Conservation (phyloP, 35 echinoderm and acorn worm genomes). For the Strongylocentrotus purpuratus region DNA sequence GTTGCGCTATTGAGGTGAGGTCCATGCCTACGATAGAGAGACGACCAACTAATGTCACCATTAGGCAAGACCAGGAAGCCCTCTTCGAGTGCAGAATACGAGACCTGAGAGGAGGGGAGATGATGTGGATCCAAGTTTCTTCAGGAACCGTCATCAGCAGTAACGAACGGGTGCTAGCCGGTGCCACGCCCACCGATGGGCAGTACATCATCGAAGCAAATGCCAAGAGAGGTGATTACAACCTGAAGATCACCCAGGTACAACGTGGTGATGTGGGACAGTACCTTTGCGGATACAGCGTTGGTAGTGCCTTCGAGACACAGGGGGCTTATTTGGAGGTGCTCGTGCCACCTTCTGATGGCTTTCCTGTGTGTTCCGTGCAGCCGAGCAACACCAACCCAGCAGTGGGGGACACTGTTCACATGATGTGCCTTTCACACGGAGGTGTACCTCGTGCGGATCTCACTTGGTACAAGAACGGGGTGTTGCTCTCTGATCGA, state of each 20-base stretch:
- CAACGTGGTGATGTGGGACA: not conserved
- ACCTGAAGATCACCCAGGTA: slow-evolving; percentile 15
- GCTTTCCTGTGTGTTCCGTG: not conserved
- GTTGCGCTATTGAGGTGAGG: not conserved
- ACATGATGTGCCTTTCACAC: not conserved
- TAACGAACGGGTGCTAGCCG: not conserved
- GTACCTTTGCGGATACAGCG: not conserved
- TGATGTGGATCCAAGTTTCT: not conserved
- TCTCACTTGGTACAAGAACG: slow-evolving; percentile 14
- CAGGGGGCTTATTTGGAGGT: not conserved
- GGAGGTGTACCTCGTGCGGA: slow-evolving; percentile 19
- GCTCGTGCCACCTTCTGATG: not conserved
- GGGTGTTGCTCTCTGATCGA: not conserved
- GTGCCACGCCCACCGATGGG: not conserved
- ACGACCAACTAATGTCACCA: not conserved
- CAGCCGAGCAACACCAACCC: too few species aligned
- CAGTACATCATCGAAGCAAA: not conserved
- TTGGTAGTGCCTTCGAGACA: not conserved
- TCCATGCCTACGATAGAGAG: not conserved
- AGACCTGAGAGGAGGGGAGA: not conserved
- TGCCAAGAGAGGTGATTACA: not conserved
- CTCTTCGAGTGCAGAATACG: slow-evolving; percentile 19
- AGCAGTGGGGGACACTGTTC: not conserved
- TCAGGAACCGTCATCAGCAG: not conserved
- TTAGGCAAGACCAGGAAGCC: not conserved